These are phyloP conservation scores for Zaprionus capensis DNA, from an alignment of 1,140 invertebrate species.

Conservation along the genomic window DNA sequence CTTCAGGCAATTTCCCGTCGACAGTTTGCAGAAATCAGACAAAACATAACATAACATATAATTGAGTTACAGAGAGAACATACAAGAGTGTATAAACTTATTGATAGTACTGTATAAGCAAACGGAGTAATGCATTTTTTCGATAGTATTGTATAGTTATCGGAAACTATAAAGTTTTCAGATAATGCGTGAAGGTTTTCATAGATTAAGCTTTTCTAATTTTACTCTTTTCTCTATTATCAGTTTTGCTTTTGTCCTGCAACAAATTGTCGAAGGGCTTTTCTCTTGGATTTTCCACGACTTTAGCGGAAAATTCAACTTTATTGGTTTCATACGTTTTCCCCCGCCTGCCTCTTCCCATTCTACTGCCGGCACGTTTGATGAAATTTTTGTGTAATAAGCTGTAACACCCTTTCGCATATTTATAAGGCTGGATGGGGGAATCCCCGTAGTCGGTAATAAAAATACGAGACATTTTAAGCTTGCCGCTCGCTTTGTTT, in stretches of 20 bases:
- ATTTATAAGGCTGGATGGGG: background rate
- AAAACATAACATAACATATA: too few species aligned
- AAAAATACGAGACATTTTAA: conserved; percentile 70
- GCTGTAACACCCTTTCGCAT: conserved; percentile 40
- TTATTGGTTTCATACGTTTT: conserved; percentile 45
- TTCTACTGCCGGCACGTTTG: conserved; percentile 17
- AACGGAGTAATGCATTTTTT: too few species aligned
- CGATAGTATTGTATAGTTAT: background rate
- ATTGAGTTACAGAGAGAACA: too few species aligned
- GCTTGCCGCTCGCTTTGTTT: conserved; percentile 23
- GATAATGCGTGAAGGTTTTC: too few species aligned
- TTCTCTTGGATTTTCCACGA: conserved; percentile 10
- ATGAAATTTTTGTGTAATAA: conserved; percentile 53
- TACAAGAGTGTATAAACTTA: background rate
- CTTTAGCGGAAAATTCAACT: conserved; percentile 29
- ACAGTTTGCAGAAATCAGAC: too few species aligned
- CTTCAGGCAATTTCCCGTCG: too few species aligned
- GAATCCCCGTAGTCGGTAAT: conserved; percentile 29
- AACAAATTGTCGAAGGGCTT: background rate
- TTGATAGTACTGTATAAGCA: background rate
- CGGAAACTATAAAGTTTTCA: background rate
- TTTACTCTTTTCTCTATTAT: background rate
- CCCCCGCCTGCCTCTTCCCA: background rate
- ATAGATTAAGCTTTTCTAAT: background rate
- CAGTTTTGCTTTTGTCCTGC: background rate